Evolutionary conservation across 2,113 vertebrate species (phyloP).

Genomic region (Rutilus rutilus): DNA sequence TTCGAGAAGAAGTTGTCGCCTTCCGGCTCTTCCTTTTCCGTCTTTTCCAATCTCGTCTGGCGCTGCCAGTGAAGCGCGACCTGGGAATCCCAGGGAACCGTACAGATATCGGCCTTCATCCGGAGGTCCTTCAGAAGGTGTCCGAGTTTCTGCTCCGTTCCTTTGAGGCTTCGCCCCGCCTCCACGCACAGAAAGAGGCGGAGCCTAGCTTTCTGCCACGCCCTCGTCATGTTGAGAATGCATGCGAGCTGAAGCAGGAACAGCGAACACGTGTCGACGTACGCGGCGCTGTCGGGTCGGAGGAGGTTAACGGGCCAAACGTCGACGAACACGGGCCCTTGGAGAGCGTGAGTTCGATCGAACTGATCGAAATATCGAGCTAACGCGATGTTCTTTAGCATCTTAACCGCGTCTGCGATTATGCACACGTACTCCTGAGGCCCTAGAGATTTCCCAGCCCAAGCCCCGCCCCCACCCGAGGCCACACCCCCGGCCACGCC

Average conservation of each 20-base stretch:
- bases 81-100: conserved; percentile 86
- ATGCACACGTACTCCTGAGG: conserved; percentile 84
- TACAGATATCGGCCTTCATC: conserved; percentile 83
- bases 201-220: conserved; percentile 82
- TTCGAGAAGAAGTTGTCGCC: conserved; percentile 70
- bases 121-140: conserved; percentile 86
- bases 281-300: conserved; percentile 85
- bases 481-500: background rate
- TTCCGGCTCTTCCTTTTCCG: background rate
- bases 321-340: conserved; percentile 76
- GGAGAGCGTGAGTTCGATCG: conserved; percentile 70
- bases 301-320: conserved; percentile 90
- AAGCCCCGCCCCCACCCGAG: conserved; percentile 29
- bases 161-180: conserved; percentile 77
- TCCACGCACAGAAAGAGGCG: conserved; percentile 91
- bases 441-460: conserved; percentile 74
- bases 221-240: conserved; percentile 86
- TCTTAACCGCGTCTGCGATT: conserved; percentile 87
- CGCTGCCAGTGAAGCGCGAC: conserved; percentile 88
- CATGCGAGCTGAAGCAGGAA: conserved; percentile 92
- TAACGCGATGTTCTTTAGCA: conserved; percentile 87
- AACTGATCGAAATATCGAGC: conserved; percentile 84
- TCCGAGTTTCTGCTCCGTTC: conserved; percentile 83
- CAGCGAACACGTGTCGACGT: conserved; percentile 89
- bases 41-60: conserved; percentile 46